Conservation (phyloP, 2,888 invertebrate species). For the Pristionchus arcanus region DNA sequence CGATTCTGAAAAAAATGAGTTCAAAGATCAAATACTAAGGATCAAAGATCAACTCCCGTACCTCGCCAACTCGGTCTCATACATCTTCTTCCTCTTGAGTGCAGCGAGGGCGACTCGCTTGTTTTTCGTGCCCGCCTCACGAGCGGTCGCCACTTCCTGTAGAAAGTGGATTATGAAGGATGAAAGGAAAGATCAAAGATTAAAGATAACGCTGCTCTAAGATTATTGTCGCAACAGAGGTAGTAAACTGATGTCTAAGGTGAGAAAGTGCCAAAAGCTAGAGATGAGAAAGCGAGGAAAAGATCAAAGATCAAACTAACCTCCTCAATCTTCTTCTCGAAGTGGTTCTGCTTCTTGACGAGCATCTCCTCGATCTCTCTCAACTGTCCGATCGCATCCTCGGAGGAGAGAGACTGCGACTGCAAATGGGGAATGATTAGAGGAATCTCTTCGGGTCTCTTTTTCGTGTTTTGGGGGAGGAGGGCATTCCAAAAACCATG, state of each 20-base stretch:
- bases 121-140: conserved; percentile 67
- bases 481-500: too few relatives aligned
- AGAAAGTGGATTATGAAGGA: not conserved
- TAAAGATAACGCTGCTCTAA: not conserved
- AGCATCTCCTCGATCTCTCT: conserved; percentile 67
- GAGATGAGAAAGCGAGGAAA: not conserved
- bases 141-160: conserved; percentile 64
- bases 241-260: too few relatives aligned
- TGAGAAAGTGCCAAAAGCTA: not conserved
- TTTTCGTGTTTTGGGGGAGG: too few relatives aligned
- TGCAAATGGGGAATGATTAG: conserved; percentile 8
- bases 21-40: not conserved
- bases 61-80: conserved; percentile 64
- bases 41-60: conserved; percentile 11
- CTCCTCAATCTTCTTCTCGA: conserved; percentile 63
- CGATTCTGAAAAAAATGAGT: conserved; percentile 25
- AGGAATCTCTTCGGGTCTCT: not conserved
- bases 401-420: conserved; percentile 54
- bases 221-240: too few relatives aligned
- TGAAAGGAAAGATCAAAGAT: conserved; percentile 6
- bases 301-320: conserved; percentile 46
- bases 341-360: conserved; percentile 66
- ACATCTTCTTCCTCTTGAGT: conserved; percentile 67
- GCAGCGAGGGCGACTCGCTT: conserved; percentile 67
- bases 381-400: conserved; percentile 67